phyloP scores from a whole-genome alignment of 1,140 invertebrate species.

The Lepeophtheirus salmonis region DNA sequence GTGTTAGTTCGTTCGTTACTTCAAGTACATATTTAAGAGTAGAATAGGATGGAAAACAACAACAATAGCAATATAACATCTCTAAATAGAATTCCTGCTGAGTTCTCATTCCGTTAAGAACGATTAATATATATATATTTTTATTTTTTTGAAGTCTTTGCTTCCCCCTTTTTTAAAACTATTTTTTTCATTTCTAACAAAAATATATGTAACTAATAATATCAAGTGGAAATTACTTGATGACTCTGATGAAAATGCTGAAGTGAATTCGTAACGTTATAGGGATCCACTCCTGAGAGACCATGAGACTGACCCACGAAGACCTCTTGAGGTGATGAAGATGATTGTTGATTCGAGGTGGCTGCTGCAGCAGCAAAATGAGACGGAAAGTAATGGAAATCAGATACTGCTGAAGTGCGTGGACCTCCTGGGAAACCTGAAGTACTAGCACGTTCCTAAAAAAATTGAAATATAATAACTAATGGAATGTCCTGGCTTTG shows the following conservation, averaged over 20 bases:
- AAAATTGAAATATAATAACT: too few species aligned
- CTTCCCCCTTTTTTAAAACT: too few species aligned
- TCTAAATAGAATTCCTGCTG: too few species aligned
- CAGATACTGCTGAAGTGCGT: neutral
- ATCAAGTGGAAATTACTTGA: neutral
- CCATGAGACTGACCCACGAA: neutral
- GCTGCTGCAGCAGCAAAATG: neutral
- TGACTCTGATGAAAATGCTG: neutral
- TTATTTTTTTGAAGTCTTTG: too few species aligned
- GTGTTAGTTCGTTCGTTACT: too few species aligned
- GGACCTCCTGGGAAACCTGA: neutral
- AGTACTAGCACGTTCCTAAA: neutral
- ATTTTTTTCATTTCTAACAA: too few species aligned
- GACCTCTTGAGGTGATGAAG: neutral
- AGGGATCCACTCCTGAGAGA: neutral
- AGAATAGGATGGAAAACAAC: too few species aligned
- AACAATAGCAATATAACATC: too few species aligned
- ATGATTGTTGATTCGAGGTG: neutral
- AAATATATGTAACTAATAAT: too few species aligned
- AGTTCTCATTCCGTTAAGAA: too few species aligned
- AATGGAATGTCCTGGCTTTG: neutral
- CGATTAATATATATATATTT: too few species aligned
- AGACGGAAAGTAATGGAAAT: neutral
- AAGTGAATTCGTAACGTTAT: neutral
- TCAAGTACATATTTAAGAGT: too few species aligned